Base-by-base conservation (phyloP, 2,888 invertebrate genomes). In the Eupithecia tripunctaria region DNA sequence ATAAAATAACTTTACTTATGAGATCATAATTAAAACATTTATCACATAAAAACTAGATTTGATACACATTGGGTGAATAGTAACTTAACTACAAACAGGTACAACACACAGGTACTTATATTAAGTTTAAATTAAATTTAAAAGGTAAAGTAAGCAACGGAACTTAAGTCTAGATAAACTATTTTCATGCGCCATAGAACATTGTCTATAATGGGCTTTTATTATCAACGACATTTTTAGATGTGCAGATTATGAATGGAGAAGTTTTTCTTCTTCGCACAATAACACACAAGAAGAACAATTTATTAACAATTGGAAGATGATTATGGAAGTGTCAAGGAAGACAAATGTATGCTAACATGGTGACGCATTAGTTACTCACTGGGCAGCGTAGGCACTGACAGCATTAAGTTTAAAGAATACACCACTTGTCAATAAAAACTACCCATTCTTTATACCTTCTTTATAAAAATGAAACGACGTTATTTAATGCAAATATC, bases 41-140 rank as follows among this genome's bases (percentile, higher is more conserved):
- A 77, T 78, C 75, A 79, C 76, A 73, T 68, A 70, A 68, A 56
- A 76, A 79, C 72, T 76, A 71, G 72, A 74, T 15, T 73, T 75
- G 75, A 76, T 69, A 75, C 74, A 74, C 73, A 76, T 74, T 69
- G 47, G 71, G 72, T 74, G 60, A 68, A 72, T 66, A 51, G 21
- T 51, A 66, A 25, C 32, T 32, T 32, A 32, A 32, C 38, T 68
- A 69, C 43, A 47, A 21, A 21, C 21, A 68, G 27, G 41, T 68
- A 72, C 43, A 51, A 21, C n/a, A 63, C 18, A 51, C 25, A 64
- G 38, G 38, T 38, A 63, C 51, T 21, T 0, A 51, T 51, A 25
- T 25, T 14, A 10, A 8, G 14, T 56, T 10, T 10, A 7, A n/a
- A 47, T 47, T 47, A 51, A 51, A 21, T 21, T n/a, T 51, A 2